phyloP scores from a whole-genome alignment of 1,140 invertebrate genomes.

The Chelonus insularis region DNA sequence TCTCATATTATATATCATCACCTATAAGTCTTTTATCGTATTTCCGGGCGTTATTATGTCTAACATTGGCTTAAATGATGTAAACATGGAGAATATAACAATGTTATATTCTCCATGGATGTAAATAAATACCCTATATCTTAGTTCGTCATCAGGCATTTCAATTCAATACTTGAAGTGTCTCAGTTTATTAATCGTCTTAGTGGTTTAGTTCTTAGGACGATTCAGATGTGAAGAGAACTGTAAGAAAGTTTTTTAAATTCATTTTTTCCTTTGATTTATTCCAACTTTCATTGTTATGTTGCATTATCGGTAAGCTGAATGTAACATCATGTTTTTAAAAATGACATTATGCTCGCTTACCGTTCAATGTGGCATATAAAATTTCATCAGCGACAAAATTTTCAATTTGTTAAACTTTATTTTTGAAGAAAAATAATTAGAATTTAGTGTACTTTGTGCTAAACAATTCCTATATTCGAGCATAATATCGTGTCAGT shows the following conservation, averaged over 20 bases:
- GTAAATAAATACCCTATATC: constrained; percentile 50
- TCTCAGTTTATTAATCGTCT: constrained; percentile 6
- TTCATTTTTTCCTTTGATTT: neutral
- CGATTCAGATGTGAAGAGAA: constrained; percentile 24
- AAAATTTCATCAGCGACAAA: constrained; percentile 6
- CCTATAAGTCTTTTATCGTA: constrained; percentile 42
- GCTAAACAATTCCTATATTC: constrained; percentile 29
- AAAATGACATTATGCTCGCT: constrained; percentile 30
- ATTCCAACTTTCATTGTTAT: neutral
- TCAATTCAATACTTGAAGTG: constrained; percentile 25
- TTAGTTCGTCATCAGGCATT: constrained; percentile 32
- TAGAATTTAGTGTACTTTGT: neutral
- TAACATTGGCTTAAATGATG: constrained; percentile 34
- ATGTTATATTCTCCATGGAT: too few species aligned
- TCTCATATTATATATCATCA: constrained; percentile 28
- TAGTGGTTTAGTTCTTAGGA: constrained; percentile 8
- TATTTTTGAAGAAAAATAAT: neutral
- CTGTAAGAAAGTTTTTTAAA: neutral
- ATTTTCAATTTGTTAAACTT: neutral
- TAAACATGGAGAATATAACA: too few species aligned
- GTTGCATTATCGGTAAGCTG: constrained; percentile 30
- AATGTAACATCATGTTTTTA: constrained; percentile 26
- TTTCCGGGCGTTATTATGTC: constrained; percentile 52
- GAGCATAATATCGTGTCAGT: constrained; percentile 28
- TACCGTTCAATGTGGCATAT: constrained; percentile 21